Evolutionary conservation across 2,797 vertebrate genomes (phyloP), one percentile per base, ranked within the genome.

Genomic region (Denticeps clupeoides): DNA sequence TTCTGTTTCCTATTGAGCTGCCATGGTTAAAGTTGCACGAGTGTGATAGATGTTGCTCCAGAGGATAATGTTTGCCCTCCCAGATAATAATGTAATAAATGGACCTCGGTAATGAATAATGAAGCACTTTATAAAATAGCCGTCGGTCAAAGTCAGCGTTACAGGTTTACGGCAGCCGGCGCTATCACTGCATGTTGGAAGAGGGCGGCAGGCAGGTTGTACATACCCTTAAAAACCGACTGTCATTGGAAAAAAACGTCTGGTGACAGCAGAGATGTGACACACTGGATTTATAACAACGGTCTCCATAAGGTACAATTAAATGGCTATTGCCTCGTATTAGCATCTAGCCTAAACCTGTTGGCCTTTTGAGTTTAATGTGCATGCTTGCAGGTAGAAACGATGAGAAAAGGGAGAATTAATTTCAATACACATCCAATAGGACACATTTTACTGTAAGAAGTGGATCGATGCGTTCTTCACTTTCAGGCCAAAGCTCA

Each of bases 91-190:
- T 16, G 16, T 16, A 16, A 16, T 16, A 16, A 16, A 16, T 5
- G 3, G 26, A 10, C 26, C 4, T 3, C 10, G 26, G 3, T 3
- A 2, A 27, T 9, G 26, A 27, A 76, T 78, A 72, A 77, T 68
- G 51, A 47, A 67, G 69, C 77, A 79, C 80, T 79, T 79, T 78
- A 75, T 72, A 73, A 2, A 69, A 60, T 60, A 35, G 48, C 69
- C 66, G 67, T 50, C 48, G 24, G 23, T 42, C 26, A 19, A 6
- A 24, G 22, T 74, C 66, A 48, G 32, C 3, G 13, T 35, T 16
- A 8, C n/a, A 15, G 32, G 35, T 15, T 16, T 32, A 3, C 32
- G 32, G 16, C 15, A 18, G 32, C 32, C 35, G 32, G 35, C 32
- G 35, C 32, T 15, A 16, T 9, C 32, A 3, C 29, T 50, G 10